Conservation (phyloP, 2,113 vertebrate genomes). For the Cairina moschata region DNA sequence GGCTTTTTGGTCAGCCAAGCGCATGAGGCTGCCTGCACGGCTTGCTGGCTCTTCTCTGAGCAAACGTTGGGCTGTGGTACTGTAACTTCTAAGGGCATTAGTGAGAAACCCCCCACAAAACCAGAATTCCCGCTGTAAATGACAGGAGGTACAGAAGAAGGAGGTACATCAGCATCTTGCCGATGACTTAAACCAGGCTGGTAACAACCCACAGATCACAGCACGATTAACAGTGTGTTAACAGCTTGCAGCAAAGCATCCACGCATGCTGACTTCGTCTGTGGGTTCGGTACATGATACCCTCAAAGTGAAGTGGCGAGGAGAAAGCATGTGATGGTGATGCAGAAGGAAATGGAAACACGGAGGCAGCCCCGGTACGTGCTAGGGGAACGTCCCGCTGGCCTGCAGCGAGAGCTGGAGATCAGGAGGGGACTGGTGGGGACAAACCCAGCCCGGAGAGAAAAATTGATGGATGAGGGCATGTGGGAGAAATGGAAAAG, state of each 20-base stretch:
- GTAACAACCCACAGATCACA: background rate
- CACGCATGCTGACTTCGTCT: background rate
- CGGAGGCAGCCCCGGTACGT: background rate
- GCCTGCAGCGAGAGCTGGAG: background rate
- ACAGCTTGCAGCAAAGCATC: background rate
- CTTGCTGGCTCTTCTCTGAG: background rate
- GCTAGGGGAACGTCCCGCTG: background rate
- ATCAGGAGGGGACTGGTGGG: background rate
- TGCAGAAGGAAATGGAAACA: background rate
- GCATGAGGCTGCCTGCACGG: background rate
- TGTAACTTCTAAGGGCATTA: background rate
- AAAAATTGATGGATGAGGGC: background rate
- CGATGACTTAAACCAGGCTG: fast-evolving
- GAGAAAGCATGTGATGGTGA: background rate
- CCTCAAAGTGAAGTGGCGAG: background rate
- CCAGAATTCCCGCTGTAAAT: background rate
- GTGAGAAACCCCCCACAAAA: background rate
- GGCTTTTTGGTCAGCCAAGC: background rate
- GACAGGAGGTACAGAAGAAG: background rate
- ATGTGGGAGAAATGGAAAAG: background rate
- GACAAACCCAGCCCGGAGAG: background rate
- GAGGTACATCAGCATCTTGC: too few species aligned
- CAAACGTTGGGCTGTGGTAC: background rate
- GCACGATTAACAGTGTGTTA: background rate
- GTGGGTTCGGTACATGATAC: fast-evolving